Percentiles rank a stretch among this genome's conserved stretches.
These are phyloP conservation scores for Thereva unica DNA, from an alignment of 2,888 invertebrate genomes.

Conservation along the genomic window DNA sequence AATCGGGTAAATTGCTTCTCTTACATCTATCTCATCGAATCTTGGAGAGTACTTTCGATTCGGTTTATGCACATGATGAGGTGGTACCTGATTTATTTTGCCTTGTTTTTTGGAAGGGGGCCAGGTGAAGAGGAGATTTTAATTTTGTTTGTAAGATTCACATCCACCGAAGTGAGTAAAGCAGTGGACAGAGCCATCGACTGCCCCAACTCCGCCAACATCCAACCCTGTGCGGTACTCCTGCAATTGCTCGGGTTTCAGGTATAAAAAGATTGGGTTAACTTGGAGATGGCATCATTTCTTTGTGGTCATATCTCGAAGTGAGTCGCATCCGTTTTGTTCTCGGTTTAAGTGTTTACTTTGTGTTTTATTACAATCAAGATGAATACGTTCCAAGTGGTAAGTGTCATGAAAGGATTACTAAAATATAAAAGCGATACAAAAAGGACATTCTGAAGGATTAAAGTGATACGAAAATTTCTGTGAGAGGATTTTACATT, in stretches of 20 bases:
- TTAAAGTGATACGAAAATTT: background rate
- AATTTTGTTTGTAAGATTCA: constrained; percentile 3
- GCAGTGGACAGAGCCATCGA: constrained; percentile 12
- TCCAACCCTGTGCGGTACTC: constrained; percentile 29
- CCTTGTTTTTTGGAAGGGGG: background rate
- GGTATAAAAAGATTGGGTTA: constrained; percentile 42
- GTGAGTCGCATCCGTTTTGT: constrained; percentile 18
- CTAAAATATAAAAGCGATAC: constrained; percentile 5
- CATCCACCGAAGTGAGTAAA: constrained; percentile 13
- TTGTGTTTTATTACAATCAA: background rate
- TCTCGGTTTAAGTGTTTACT: background rate
- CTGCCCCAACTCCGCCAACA: constrained; percentile 22
- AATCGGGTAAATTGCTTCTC: constrained; percentile 5
- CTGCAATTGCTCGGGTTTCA: constrained; percentile 21
- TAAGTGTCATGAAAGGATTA: constrained; percentile 21
- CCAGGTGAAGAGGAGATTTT: constrained; percentile 23
- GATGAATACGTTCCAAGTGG: constrained; percentile 37
- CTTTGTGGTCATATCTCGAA: constrained; percentile 31
- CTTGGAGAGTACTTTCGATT: constrained; percentile 22
- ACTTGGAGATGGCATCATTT: constrained; percentile 44
- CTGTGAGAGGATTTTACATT: too few relatives aligned
- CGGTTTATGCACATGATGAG: constrained; percentile 12
- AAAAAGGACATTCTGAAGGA: background rate
- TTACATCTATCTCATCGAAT: constrained; percentile 20
- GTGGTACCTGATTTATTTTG: constrained; percentile 9